These are phyloP conservation scores for Micoletzkya japonica DNA, from an alignment of 2,888 invertebrate genomes.

Conservation along the genomic window DNA sequence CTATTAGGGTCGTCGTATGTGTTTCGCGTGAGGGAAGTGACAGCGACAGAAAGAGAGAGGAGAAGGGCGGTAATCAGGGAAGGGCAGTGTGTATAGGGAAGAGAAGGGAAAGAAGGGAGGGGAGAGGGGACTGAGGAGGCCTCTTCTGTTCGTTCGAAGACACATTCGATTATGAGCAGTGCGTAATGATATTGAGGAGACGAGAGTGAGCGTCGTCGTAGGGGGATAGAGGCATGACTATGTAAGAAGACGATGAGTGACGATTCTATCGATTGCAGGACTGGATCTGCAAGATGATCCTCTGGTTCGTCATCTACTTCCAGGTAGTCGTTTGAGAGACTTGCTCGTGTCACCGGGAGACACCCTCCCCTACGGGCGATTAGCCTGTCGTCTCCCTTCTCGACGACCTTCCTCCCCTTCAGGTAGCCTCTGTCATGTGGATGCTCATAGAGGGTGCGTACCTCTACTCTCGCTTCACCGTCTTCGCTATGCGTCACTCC, in stretches of 20 bases:
- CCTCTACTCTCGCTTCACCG: conserved; percentile 66
- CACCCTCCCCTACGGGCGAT: too few relatives aligned
- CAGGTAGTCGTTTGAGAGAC: conserved; percentile 40
- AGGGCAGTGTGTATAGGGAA: not conserved
- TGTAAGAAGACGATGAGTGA: conserved; percentile 1
- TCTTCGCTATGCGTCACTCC: conserved; percentile 69
- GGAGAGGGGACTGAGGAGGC: not conserved
- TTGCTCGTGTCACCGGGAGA: not conserved
- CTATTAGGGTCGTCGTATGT: not conserved
- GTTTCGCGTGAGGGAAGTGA: not conserved
- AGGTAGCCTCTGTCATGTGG: conserved; percentile 71
- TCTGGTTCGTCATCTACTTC: conserved; percentile 69
- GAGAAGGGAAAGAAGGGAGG: not conserved
- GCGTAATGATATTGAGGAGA: too few relatives aligned
- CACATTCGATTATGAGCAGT: too few relatives aligned
- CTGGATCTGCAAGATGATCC: conserved; percentile 69
- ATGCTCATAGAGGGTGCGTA: conserved; percentile 70
- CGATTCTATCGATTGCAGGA: conserved; percentile 64
- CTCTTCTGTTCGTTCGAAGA: not conserved
- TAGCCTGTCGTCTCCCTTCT: not conserved
- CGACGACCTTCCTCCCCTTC: not conserved
- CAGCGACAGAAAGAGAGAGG: conserved; percentile 1
- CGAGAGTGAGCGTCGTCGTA: too few relatives aligned
- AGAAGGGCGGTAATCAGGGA: not conserved
- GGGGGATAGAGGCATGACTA: not conserved